Evolutionary conservation across 2,113 vertebrate genomes (phyloP).

Genomic region (Ibidorhyncha struthersii): DNA sequence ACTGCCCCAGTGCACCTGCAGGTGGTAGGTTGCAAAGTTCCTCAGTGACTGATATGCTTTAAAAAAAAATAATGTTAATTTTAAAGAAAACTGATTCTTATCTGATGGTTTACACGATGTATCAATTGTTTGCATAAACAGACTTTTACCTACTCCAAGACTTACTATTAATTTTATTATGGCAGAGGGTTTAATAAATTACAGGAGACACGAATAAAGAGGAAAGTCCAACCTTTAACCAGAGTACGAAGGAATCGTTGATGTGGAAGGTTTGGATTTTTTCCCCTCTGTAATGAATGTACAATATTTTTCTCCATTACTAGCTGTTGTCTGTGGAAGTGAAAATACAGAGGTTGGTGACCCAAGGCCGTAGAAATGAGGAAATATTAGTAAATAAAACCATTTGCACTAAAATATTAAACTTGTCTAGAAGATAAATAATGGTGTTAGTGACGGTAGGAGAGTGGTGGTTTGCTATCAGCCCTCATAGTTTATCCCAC

Average conservation of each 20-base stretch:
- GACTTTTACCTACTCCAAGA: not conserved
- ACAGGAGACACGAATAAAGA: not conserved
- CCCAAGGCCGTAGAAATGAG: not conserved
- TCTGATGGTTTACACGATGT: not conserved
- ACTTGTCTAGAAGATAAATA: not conserved
- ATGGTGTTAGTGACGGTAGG: not conserved
- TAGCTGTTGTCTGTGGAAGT: not conserved
- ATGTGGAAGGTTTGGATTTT: not conserved
- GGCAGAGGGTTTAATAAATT: not conserved
- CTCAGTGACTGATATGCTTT: not conserved
- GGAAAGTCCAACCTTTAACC: not conserved
- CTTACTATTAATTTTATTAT: not conserved
- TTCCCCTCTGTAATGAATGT: not conserved
- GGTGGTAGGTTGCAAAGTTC: not conserved
- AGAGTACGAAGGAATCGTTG: not conserved
- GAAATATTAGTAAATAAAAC: not conserved
- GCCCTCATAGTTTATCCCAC: not conserved
- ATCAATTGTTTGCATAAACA: not conserved
- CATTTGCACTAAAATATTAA: slow-evolving; percentile 6
- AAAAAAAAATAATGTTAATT: not conserved
- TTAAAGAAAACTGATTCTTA: not conserved
- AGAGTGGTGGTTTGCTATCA: not conserved
- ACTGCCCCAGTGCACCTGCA: rapidly evolving
- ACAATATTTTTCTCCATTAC: not conserved
- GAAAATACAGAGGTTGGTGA: not conserved